These are phyloP conservation scores for Gopherus flavomarginatus DNA, from an alignment of 2,113 vertebrate species.

Conservation along the genomic window DNA sequence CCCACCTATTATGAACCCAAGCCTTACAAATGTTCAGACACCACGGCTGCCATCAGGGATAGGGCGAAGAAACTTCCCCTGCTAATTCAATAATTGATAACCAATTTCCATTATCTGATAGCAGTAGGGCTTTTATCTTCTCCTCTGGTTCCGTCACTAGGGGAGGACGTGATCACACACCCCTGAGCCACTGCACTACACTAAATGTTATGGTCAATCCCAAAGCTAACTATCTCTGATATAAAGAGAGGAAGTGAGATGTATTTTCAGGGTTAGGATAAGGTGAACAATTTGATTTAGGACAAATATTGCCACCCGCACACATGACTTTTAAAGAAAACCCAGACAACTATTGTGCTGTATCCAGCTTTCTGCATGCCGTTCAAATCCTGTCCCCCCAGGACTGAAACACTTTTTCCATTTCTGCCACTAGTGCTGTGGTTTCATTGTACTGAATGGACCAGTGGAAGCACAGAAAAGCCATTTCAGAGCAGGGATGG, in stretches of 20 bases:
- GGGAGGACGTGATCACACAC: not conserved
- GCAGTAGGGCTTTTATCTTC: not conserved
- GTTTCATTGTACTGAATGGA: fast-evolving
- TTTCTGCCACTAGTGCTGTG: not conserved
- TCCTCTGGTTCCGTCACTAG: not conserved
- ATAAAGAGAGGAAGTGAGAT: not conserved
- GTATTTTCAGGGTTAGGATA: not conserved
- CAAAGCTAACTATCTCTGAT: not conserved
- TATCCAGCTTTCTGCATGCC: not conserved
- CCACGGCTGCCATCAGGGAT: not conserved
- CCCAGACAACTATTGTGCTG: not conserved
- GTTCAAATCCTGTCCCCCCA: not conserved
- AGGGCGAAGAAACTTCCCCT: not conserved
- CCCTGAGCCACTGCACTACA: not conserved
- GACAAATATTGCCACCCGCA: not conserved
- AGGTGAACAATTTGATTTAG: not conserved
- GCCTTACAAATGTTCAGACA: not conserved
- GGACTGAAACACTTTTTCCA: not conserved
- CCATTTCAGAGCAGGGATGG: not conserved
- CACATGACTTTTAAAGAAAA: not conserved
- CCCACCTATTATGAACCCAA: not conserved
- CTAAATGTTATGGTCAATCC: not conserved
- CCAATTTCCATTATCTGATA: not conserved
- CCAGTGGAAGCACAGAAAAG: not conserved
- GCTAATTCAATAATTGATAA: not conserved